Percentiles rank a stretch among this genome's conserved stretches.
These are phyloP conservation scores for Stictonetta naevosa DNA, from an alignment of 2,113 vertebrate species.

Conservation along the genomic window DNA sequence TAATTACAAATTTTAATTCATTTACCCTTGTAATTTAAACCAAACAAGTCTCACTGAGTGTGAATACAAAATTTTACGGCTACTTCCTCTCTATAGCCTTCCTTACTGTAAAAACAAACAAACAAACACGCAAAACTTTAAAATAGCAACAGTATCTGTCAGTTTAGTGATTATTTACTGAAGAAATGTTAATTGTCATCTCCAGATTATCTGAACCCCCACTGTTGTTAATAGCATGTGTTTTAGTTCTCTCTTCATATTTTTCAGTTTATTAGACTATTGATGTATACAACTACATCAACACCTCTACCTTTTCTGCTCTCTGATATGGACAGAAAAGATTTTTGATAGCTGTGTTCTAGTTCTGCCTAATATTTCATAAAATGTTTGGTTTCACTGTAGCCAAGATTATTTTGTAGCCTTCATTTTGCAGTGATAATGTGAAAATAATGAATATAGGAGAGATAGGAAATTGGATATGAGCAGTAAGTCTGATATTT, in stretches of 20 bases:
- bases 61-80: neutral
- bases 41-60: neutral
- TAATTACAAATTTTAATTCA: neutral
- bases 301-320: neutral
- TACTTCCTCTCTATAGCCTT: neutral
- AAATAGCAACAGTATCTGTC: neutral
- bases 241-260: neutral
- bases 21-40: neutral
- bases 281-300: neutral
- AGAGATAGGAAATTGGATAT: neutral
- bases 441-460: neutral
- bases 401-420: neutral
- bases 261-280: neutral
- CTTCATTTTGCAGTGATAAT: neutral
- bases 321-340: neutral
- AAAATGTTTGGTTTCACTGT: neutral
- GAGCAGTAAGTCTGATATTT: neutral
- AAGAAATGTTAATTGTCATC: neutral
- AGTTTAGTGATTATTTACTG: neutral
- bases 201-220: neutral
- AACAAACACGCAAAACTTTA: neutral
- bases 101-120: neutral
- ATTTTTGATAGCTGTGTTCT: neutral
- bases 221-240: neutral
- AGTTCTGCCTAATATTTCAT: neutral